These are phyloP conservation scores for Octomys mimax DNA, from an alignment of 2,797 vertebrate species.

Conservation along the genomic window DNA sequence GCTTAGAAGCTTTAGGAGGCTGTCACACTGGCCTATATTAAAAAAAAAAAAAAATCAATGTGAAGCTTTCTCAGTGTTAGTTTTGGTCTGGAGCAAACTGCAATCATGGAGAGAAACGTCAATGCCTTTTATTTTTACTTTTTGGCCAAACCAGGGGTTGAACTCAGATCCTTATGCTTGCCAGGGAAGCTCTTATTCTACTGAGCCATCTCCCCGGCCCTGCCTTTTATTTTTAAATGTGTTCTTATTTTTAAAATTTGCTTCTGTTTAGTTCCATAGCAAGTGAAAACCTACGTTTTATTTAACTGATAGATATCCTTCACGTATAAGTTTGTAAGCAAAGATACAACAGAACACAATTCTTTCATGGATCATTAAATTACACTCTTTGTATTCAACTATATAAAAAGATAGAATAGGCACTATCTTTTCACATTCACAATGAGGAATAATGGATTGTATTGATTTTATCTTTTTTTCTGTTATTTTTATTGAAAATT, in stretches of 20 bases:
- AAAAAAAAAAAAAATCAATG: not conserved
- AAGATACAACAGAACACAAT: not conserved
- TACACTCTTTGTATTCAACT: not conserved
- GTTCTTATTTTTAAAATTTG: conserved; percentile 15
- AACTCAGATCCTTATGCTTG: no score
- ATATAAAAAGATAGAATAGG: conserved; percentile 11
- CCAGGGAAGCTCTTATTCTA: no score
- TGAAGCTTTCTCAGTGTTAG: not conserved
- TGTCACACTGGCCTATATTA: not conserved
- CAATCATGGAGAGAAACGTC: not conserved
- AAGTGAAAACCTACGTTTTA: not conserved
- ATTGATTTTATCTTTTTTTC: conserved; percentile 47
- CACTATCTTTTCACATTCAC: not conserved
- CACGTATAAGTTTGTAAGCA: conserved; percentile 7
- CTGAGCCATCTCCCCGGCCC: no score
- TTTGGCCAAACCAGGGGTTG: no score
- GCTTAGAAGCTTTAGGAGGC: not conserved
- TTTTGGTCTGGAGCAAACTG: not conserved
- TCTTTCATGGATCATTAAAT: not conserved
- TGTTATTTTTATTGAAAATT: not conserved
- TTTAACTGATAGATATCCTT: not conserved
- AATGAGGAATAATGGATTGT: conserved; percentile 30
- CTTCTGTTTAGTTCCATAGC: not conserved
- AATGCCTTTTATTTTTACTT: not conserved
- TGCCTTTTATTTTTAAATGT: not conserved